Evolutionary conservation across 2,888 invertebrate genomes (phyloP).

Genomic region (Drosophila macrospina): DNA sequence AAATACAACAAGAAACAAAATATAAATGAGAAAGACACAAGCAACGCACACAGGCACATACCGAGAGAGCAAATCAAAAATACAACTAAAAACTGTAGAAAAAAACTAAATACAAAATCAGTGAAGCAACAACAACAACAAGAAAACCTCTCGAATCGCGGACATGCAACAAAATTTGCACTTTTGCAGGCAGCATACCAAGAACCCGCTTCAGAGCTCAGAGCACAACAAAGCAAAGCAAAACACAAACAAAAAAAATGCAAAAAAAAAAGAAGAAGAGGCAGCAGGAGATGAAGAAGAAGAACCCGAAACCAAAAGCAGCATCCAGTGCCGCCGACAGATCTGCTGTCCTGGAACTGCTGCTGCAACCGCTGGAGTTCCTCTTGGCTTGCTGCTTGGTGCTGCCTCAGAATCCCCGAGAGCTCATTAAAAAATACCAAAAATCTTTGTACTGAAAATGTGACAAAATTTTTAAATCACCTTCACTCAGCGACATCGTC

Average conservation of each 20-base stretch:
- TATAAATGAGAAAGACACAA: slow-evolving; percentile 69
- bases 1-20: slow-evolving; percentile 71
- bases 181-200: slow-evolving; percentile 65
- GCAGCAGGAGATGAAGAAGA: slow-evolving; percentile 42
- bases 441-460: slow-evolving; percentile 84
- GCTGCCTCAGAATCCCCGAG: slow-evolving; percentile 70
- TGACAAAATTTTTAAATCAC: slow-evolving; percentile 85
- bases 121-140: slow-evolving; percentile 7
- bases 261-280: not conserved
- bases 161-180: slow-evolving; percentile 71
- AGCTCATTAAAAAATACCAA: slow-evolving; percentile 85
- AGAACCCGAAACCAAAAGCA: slow-evolving; percentile 21
- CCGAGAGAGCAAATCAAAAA: slow-evolving; percentile 26
- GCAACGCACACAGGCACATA: slow-evolving; percentile 22
- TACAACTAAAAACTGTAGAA: slow-evolving; percentile 35
- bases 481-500: slow-evolving; percentile 65
- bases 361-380: slow-evolving; percentile 9
- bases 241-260: slow-evolving; percentile 15
- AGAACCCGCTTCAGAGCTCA: slow-evolving; percentile 50
- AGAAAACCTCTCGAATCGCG: slow-evolving; percentile 31
- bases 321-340: slow-evolving; percentile 1
- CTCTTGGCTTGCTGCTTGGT: slow-evolving; percentile 31
- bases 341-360: slow-evolving; percentile 20
- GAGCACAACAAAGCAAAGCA: slow-evolving; percentile 17
- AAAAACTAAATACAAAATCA: slow-evolving; percentile 34